Evolutionary conservation across 2,888 invertebrate species (phyloP).

Genomic region (Elegia similella): DNA sequence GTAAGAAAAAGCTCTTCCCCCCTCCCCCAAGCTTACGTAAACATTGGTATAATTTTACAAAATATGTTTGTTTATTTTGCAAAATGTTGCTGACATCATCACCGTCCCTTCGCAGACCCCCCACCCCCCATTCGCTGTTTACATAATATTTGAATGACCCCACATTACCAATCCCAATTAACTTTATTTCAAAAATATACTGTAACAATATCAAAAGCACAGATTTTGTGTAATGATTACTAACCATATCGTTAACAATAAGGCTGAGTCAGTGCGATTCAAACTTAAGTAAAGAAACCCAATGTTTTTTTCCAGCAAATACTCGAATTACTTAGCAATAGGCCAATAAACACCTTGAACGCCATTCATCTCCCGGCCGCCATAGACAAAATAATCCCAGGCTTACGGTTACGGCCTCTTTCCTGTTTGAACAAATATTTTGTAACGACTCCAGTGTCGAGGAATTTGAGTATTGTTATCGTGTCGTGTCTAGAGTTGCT

Average conservation of each 20-base stretch:
- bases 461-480: slow-evolving; percentile 16
- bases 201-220: background rate
- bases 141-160: no score
- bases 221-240: background rate
- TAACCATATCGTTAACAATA: background rate
- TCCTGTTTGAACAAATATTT: slow-evolving; percentile 61
- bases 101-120: no score
- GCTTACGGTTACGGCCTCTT: slow-evolving; percentile 37
- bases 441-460: slow-evolving; percentile 32
- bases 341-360: slow-evolving; percentile 45
- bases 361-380: slow-evolving; percentile 33
- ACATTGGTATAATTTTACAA: no score
- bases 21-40: no score
- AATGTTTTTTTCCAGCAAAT: slow-evolving; percentile 29
- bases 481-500: slow-evolving; percentile 9
- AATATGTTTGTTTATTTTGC: no score
- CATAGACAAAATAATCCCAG: slow-evolving; percentile 14
- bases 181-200: background rate
- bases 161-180: background rate
- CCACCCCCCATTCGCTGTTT: no score
- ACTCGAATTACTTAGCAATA: slow-evolving; percentile 55
- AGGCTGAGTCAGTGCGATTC: background rate
- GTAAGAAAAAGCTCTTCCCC: no score
- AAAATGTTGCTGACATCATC: no score
- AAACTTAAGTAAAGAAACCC: slow-evolving; percentile 16